These are phyloP conservation scores for Dendrocopos noguchii DNA, from an alignment of 2,113 vertebrate species.

Conservation along the genomic window DNA sequence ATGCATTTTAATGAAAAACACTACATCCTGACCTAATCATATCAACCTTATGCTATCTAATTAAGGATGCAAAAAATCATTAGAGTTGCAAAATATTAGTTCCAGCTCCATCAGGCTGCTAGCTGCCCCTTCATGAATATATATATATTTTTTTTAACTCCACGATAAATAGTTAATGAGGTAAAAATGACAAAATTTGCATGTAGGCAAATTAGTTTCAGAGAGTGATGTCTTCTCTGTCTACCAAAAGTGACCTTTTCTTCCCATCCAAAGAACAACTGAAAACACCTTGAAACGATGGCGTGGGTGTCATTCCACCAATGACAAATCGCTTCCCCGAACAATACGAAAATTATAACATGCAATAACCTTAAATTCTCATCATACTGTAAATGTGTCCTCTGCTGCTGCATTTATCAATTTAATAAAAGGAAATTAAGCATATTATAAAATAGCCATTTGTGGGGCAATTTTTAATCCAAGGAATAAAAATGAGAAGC, in stretches of 20 bases:
- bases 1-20: slow-evolving; percentile 99
- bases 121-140: slow-evolving; percentile 91
- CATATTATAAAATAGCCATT: slow-evolving; percentile 87
- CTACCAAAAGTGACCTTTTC: slow-evolving; percentile 93
- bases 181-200: slow-evolving; percentile 98
- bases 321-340: slow-evolving; percentile 86
- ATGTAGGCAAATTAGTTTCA: slow-evolving; percentile 97
- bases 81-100: slow-evolving; percentile 99
- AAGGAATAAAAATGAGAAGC: slow-evolving; percentile 69
- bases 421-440: slow-evolving; percentile 93
- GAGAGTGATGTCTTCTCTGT: slow-evolving; percentile 89
- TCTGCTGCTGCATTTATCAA: slow-evolving; percentile 88
- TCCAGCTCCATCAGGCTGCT: slow-evolving; percentile 92
- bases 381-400: slow-evolving; percentile 85
- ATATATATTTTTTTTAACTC: slow-evolving; percentile 83
- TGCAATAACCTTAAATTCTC: slow-evolving; percentile 91
- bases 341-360: slow-evolving; percentile 92
- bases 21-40: slow-evolving; percentile 99
- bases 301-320: slow-evolving; percentile 79
- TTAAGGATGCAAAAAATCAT: slow-evolving; percentile 99
- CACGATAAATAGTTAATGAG: slow-evolving; percentile 98
- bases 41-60: slow-evolving; percentile 99
- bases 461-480: slow-evolving; percentile 81
- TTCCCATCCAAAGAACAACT: slow-evolving; percentile 82
- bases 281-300: slow-evolving; percentile 86